phyloP scores from a whole-genome alignment of 2,797 vertebrate genomes.

The Thaleichthys pacificus region DNA sequence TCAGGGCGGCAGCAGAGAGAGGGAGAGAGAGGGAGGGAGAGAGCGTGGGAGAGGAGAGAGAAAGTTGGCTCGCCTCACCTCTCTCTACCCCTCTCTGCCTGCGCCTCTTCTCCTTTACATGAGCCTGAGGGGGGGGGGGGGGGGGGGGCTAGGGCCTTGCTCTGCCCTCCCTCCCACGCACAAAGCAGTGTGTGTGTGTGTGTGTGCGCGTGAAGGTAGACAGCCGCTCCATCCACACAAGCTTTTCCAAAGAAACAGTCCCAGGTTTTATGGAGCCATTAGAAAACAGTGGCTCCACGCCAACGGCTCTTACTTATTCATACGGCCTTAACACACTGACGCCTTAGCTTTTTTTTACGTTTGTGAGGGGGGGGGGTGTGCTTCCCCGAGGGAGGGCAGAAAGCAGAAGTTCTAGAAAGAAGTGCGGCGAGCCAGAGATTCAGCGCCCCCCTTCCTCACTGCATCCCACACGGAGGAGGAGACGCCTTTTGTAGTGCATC shows the following conservation, averaged over 20 bases:
- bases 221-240: conserved; percentile 22
- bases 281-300: conserved; percentile 8
- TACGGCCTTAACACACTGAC: conserved; percentile 37
- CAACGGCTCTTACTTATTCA: conserved; percentile 16
- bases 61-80: background rate
- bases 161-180: background rate
- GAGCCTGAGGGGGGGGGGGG: conserved; percentile 10
- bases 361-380: conserved; percentile 25
- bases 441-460: background rate
- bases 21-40: background rate
- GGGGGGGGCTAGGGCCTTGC: no score
- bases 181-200: background rate
- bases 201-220: background rate
- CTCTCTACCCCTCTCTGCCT: no score
- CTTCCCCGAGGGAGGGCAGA: conserved; percentile 32
- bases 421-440: no score
- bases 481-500: background rate
- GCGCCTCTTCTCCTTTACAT: background rate
- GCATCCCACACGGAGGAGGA: background rate
- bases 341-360: conserved; percentile 42
- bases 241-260: conserved; percentile 6
- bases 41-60: background rate
- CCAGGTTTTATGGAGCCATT: conserved; percentile 14
- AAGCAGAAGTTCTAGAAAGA: background rate
- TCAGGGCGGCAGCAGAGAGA: no score